A percentile compares a stretch with the other conserved stretches of the same genome.
These are phyloP conservation scores for Caenorhabditis sp. DNA, from an alignment of 2,888 invertebrate genomes.

Conservation along the genomic window DNA sequence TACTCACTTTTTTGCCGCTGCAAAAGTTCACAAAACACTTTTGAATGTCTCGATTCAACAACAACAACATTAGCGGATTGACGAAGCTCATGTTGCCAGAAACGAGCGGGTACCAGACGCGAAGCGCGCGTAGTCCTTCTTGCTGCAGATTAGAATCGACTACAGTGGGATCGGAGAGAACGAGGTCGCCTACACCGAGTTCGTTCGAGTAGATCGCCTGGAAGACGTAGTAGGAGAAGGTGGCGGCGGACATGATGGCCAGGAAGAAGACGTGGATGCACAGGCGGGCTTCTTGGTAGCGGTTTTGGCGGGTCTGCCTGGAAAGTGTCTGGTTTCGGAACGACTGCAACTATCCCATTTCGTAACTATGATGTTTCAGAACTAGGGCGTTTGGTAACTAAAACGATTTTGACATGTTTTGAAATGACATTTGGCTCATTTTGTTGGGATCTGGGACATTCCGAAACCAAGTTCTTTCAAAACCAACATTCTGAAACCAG, in stretches of 20 bases:
- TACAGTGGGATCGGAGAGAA: neutral
- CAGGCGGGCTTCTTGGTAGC: constrained; percentile 46
- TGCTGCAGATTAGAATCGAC: constrained; percentile 27
- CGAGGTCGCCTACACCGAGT: constrained; percentile 45
- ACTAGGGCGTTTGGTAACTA: too few species aligned
- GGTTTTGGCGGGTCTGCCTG: constrained; percentile 38
- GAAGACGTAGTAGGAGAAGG: constrained; percentile 53
- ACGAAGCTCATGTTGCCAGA: constrained; percentile 51
- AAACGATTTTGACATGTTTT: too few species aligned
- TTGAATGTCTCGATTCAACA: constrained; percentile 48
- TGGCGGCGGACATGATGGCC: constrained; percentile 22
- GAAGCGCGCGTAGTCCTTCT: constrained; percentile 38
- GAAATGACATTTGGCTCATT: too few species aligned
- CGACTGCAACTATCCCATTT: too few species aligned
- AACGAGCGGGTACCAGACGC: constrained; percentile 45
- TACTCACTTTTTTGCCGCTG: constrained; percentile 26
- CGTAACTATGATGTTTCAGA: too few species aligned
- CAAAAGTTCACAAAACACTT: constrained; percentile 32
- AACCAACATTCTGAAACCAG: too few species aligned
- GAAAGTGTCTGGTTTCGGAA: too few species aligned
- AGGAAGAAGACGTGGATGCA: constrained; percentile 45
- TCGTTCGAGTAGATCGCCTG: constrained; percentile 46
- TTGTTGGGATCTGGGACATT: too few species aligned
- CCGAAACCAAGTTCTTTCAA: too few species aligned
- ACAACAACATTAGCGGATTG: constrained; percentile 41